A percentile compares a stretch with the other conserved stretches of the same genome.
phyloP scores from a whole-genome alignment of 2,113 vertebrate species.

The Istiophorus platypterus region DNA sequence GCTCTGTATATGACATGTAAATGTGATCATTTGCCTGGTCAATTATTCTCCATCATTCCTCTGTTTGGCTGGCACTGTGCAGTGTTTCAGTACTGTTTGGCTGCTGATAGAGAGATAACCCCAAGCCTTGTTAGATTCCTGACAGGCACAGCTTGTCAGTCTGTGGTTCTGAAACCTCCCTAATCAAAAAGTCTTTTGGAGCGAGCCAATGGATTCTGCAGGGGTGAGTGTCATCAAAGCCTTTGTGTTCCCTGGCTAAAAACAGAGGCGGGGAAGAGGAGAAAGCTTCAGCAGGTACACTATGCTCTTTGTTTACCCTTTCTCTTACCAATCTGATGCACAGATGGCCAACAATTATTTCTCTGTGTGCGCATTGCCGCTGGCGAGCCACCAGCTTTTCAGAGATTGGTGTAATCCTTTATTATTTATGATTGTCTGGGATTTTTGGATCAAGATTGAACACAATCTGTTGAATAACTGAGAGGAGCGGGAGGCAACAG shows the following conservation, averaged over 20 bases:
- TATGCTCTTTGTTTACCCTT: constrained; percentile 83
- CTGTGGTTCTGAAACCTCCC: constrained; percentile 72
- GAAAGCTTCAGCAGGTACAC: constrained; percentile 81
- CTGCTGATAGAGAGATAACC: constrained; percentile 73
- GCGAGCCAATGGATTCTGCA: constrained; percentile 66
- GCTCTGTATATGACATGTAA: constrained; percentile 72
- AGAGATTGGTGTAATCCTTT: constrained; percentile 86
- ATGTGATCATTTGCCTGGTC: constrained; percentile 76
- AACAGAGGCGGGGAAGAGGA: constrained; percentile 26
- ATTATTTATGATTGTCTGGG: constrained; percentile 88
- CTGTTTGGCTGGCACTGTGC: constrained; percentile 59
- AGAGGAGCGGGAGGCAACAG: constrained; percentile 68
- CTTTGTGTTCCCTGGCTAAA: constrained; percentile 72
- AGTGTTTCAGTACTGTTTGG: constrained; percentile 56
- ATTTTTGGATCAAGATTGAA: constrained; percentile 85
- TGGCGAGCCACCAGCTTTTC: constrained; percentile 81
- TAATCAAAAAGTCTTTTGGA: constrained; percentile 75
- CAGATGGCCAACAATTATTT: constrained; percentile 88
- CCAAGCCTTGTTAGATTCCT: constrained; percentile 74
- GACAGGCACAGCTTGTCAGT: constrained; percentile 78
- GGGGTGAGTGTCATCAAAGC: constrained; percentile 74
- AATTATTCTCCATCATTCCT: constrained; percentile 66
- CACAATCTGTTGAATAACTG: constrained; percentile 85
- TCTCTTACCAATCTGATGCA: constrained; percentile 83
- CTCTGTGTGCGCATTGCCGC: constrained; percentile 80